These are phyloP conservation scores for Delphinapterus leucas DNA, from an alignment of 2,113 vertebrate genomes.

Conservation along the genomic window DNA sequence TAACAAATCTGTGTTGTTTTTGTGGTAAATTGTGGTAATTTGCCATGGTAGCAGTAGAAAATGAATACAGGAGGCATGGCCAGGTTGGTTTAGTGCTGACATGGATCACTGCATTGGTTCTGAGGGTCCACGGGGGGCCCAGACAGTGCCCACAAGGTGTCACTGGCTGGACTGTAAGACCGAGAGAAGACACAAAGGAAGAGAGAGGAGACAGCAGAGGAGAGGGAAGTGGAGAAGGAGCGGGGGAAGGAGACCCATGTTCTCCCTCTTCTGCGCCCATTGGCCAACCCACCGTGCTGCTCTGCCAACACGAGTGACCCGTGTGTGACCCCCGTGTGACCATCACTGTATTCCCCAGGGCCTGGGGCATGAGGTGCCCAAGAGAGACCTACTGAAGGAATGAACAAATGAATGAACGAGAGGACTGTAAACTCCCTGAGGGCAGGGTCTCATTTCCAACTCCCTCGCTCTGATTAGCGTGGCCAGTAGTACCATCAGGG, in stretches of 20 bases:
- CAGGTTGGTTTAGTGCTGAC: neutral
- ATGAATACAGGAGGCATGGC: neutral
- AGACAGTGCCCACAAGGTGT: too few species aligned
- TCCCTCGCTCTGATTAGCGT: neutral
- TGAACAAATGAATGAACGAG: too few species aligned
- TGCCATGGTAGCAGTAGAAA: neutral
- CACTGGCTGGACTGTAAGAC: neutral
- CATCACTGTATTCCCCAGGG: too few species aligned
- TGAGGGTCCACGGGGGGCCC: neutral
- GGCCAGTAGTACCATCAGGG: rapidly evolving
- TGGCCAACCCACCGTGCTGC: neutral
- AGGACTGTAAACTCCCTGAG: neutral
- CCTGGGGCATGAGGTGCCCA: neutral
- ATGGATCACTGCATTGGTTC: neutral
- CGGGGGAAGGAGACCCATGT: too few species aligned
- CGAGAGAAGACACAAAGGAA: neutral
- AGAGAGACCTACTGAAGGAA: neutral
- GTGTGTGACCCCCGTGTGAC: neutral
- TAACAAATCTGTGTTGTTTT: neutral
- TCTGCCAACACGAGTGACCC: neutral
- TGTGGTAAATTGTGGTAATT: rapidly evolving
- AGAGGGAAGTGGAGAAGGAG: neutral
- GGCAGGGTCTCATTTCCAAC: neutral
- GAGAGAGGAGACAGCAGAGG: neutral
- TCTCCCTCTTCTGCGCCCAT: neutral